Evolutionary conservation across 1,140 invertebrate genomes (phyloP).

Genomic region (Saccostrea cuccullata): DNA sequence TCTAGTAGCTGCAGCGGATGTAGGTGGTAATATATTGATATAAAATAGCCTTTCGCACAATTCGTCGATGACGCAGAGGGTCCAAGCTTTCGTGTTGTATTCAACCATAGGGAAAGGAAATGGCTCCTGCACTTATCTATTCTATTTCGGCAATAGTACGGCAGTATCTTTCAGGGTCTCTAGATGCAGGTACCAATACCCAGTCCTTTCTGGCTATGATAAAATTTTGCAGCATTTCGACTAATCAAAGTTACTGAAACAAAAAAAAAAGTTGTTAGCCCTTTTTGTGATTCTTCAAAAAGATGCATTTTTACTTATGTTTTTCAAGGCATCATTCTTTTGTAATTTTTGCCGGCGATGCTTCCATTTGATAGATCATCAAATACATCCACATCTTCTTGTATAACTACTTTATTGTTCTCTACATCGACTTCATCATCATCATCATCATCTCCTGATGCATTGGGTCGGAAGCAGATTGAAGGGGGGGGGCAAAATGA

Average conservation of each 20-base stretch:
- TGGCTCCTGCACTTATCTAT: too few species aligned
- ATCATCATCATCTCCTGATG: background rate
- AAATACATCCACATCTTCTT: conserved; percentile 13
- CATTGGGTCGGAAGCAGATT: too few species aligned
- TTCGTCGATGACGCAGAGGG: too few species aligned
- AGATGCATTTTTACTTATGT: conserved; percentile 34
- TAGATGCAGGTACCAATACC: conserved; percentile 61
- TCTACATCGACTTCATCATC: background rate
- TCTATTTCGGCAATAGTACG: too few species aligned
- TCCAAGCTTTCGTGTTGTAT: too few species aligned
- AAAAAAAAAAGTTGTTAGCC: conserved; percentile 53
- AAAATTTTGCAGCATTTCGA: conserved; percentile 58
- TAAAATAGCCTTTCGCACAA: too few species aligned
- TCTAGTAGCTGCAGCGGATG: too few species aligned
- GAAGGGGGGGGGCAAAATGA: too few species aligned
- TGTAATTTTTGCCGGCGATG: background rate
- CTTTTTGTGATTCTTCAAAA: background rate
- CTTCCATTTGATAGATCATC: conserved; percentile 4
- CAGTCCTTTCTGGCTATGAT: conserved; percentile 64
- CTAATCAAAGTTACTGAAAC: conserved; percentile 62
- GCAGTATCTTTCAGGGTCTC: conserved; percentile 72
- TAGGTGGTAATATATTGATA: too few species aligned
- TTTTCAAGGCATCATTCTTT: background rate
- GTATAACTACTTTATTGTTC: background rate
- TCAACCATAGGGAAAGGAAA: too few species aligned